Percentiles rank a stretch among this genome's conserved stretches.
Evolutionary conservation across 2,888 invertebrate genomes (phyloP).

Genomic region (Hirtodrosophila cameraria): DNA sequence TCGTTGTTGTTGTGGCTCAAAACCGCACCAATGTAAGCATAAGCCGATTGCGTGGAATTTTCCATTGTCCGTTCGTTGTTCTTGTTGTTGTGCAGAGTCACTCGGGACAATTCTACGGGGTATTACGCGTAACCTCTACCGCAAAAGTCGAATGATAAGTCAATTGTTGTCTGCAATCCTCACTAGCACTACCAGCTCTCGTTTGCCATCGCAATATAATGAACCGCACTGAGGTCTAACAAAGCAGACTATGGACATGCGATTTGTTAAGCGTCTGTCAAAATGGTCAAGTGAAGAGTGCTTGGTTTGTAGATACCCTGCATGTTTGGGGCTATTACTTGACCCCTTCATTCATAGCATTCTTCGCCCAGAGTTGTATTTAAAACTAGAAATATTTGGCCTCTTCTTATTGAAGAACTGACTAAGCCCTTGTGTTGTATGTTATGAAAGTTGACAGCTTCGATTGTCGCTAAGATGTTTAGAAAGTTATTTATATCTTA

Average conservation of each 20-base stretch:
- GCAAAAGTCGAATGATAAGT: constrained; percentile 75
- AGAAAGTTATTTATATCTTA: too few species aligned
- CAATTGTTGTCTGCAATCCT: constrained; percentile 65
- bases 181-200: constrained; percentile 17
- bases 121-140: constrained; percentile 57
- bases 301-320: too few species aligned
- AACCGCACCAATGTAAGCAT: constrained; percentile 72
- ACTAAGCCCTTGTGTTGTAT: too few species aligned
- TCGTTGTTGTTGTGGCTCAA: constrained; percentile 50
- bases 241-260: constrained; percentile 45
- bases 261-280: constrained; percentile 23
- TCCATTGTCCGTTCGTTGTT: constrained; percentile 58
- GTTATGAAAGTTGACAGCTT: too few species aligned
- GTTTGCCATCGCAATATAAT: constrained; percentile 39
- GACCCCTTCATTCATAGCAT: too few species aligned
- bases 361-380: too few species aligned
- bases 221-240: constrained; percentile 33
- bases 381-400: too few species aligned
- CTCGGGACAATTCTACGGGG: constrained; percentile 30
- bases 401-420: too few species aligned
- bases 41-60: constrained; percentile 79
- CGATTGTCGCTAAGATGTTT: too few species aligned
- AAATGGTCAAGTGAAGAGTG: not conserved
- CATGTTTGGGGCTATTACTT: too few species aligned
- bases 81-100: constrained; percentile 25